Evolutionary conservation across 2,888 invertebrate species (phyloP).

Genomic region (Hyppa rectilinea): DNA sequence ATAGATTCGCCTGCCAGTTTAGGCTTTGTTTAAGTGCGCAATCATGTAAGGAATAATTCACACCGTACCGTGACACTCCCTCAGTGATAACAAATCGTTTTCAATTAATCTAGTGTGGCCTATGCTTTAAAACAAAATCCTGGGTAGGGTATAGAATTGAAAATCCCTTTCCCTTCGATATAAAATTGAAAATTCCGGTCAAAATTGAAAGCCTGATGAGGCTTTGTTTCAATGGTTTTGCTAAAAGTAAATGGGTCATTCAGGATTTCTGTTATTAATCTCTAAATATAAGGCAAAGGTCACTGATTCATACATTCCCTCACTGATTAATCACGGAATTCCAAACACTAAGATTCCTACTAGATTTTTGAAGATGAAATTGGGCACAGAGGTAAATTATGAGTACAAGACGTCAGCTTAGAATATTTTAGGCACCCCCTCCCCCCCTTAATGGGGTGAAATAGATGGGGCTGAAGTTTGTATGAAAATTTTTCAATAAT

Average conservation of each 20-base stretch:
- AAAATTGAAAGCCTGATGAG: not conserved
- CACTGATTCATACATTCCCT: too few species aligned
- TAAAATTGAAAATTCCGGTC: slow-evolving; percentile 1
- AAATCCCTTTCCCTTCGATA: too few species aligned
- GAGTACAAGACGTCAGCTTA: too few species aligned
- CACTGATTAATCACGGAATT: too few species aligned
- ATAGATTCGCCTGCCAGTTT: not conserved
- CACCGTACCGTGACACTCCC: not conserved
- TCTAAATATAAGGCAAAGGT: too few species aligned
- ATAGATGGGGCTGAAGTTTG: too few species aligned
- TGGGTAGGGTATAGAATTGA: not conserved
- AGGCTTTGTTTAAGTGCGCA: slow-evolving; percentile 8
- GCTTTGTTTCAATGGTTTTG: not conserved
- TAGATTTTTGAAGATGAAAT: not conserved
- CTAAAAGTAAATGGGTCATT: not conserved
- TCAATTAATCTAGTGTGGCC: slow-evolving; percentile 28
- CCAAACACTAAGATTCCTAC: too few species aligned
- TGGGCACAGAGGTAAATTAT: too few species aligned
- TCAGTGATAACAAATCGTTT: slow-evolving; percentile 26
- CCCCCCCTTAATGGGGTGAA: too few species aligned
- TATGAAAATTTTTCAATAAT: too few species aligned
- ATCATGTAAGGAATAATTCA: slow-evolving; percentile 19
- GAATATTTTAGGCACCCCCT: too few species aligned
- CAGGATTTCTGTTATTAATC: not conserved
- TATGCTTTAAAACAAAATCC: slow-evolving; percentile 7